These are phyloP conservation scores for Callipepla squamata DNA, from an alignment of 2,113 vertebrate species.

Conservation along the genomic window DNA sequence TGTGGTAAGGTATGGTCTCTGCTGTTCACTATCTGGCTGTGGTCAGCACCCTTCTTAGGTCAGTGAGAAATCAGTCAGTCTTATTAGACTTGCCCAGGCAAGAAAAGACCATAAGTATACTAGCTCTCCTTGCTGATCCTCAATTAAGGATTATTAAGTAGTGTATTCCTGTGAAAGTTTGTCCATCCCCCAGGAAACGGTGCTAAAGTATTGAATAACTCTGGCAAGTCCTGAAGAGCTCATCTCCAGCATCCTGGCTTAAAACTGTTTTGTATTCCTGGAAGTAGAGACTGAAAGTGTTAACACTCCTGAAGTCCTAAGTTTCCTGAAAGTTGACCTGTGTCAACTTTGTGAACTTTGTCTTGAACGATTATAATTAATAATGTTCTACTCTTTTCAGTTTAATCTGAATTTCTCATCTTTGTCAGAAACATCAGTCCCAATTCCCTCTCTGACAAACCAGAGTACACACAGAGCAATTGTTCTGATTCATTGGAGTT, in stretches of 20 bases:
- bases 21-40: rapidly evolving
- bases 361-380: neutral
- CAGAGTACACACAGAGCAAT: neutral
- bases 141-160: neutral
- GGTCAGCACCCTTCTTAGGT: rapidly evolving
- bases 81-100: neutral
- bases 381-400: neutral
- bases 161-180: neutral
- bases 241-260: neutral
- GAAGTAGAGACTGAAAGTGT: neutral
- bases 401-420: slow-evolving; percentile 17
- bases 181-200: neutral
- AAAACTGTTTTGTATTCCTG: neutral
- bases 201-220: neutral
- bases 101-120: neutral
- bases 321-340: neutral
- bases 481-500: neutral
- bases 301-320: neutral
- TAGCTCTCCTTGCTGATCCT: neutral
- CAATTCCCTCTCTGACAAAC: neutral
- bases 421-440: neutral
- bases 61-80: neutral
- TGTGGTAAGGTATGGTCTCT: rapidly evolving
- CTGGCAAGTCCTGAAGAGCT: neutral
- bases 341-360: neutral